Conservation (phyloP, 2,797 vertebrate genomes). For the Macropodus opercularis region DNA sequence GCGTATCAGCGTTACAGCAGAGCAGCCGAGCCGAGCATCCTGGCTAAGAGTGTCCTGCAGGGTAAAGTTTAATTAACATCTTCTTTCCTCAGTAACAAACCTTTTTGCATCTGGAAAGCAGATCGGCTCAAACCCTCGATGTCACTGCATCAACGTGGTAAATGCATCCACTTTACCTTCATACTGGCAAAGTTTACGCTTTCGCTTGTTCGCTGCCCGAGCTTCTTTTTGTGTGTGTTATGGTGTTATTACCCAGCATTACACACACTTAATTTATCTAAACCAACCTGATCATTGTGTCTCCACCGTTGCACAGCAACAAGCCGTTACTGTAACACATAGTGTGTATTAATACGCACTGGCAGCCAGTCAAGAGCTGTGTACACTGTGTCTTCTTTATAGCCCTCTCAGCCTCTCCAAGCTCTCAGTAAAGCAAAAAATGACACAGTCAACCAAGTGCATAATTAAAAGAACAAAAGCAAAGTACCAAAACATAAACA, state of each 20-base stretch:
- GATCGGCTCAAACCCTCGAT: slow-evolving; percentile 11
- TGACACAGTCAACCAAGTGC: slow-evolving; percentile 44
- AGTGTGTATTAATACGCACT: slow-evolving; percentile 44
- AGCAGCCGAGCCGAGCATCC: slow-evolving; percentile 67
- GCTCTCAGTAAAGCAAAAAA: slow-evolving; percentile 38
- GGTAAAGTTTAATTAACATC: slow-evolving; percentile 78
- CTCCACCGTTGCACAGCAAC: slow-evolving; percentile 39
- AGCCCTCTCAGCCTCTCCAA: slow-evolving; percentile 23
- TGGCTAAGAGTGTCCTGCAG: slow-evolving; percentile 80
- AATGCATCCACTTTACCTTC: not conserved
- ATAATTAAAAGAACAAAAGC: slow-evolving; percentile 54
- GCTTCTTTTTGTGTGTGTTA: slow-evolving; percentile 1
- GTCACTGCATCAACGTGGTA: not conserved
- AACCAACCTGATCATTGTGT: slow-evolving; percentile 22
- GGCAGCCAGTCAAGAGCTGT: slow-evolving; percentile 37
- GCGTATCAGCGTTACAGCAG: slow-evolving; percentile 76
- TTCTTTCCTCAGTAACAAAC: slow-evolving; percentile 55
- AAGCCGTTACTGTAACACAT: slow-evolving; percentile 32
- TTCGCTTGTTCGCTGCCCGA: not conserved
- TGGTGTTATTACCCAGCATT: slow-evolving; percentile 2
- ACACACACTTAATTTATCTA: slow-evolving; percentile 20
- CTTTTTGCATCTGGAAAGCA: not conserved
- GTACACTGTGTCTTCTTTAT: slow-evolving; percentile 43
- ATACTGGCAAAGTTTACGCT: not conserved
- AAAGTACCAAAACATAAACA: slow-evolving; percentile 33